phyloP scores from a whole-genome alignment of 2,888 invertebrate genomes.

The Eudemis profundana region DNA sequence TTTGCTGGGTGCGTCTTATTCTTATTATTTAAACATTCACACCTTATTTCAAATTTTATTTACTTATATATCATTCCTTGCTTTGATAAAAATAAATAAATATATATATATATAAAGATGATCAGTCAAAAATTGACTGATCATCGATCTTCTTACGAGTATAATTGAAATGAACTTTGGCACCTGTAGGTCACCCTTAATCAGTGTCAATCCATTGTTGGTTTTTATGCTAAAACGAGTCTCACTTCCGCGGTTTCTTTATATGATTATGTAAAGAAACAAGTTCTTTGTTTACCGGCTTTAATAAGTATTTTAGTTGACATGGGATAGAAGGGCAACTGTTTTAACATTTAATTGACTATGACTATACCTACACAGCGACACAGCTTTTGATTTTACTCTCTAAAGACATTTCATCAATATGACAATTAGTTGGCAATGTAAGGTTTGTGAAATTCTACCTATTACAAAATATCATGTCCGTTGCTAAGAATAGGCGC shows the following conservation, averaged over 20 bases:
- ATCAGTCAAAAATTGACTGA: too few species aligned
- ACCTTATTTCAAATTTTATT: too few species aligned
- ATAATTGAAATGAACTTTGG: not conserved
- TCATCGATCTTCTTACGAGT: too few species aligned
- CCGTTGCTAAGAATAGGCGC: not conserved
- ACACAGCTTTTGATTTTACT: slow-evolving; percentile 13
- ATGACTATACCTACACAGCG: not conserved
- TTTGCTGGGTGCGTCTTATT: not conserved
- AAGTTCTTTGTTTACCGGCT: too few species aligned
- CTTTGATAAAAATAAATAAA: too few species aligned
- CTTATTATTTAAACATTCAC: not conserved
- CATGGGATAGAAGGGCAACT: too few species aligned
- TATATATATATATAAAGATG: too few species aligned
- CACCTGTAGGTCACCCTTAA: slow-evolving; percentile 4
- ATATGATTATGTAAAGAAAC: too few species aligned
- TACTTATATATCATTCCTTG: too few species aligned
- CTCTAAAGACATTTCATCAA: slow-evolving; percentile 19
- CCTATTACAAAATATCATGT: slow-evolving; percentile 19
- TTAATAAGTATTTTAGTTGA: too few species aligned
- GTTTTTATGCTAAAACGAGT: not conserved
- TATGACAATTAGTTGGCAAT: slow-evolving; percentile 36
- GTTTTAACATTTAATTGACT: not conserved
- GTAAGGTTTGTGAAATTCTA: slow-evolving; percentile 29
- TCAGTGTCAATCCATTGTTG: not conserved
- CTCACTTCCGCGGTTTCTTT: not conserved